These are phyloP conservation scores for Ceratotherium simum DNA, from an alignment of 2,113 vertebrate species.

Conservation along the genomic window DNA sequence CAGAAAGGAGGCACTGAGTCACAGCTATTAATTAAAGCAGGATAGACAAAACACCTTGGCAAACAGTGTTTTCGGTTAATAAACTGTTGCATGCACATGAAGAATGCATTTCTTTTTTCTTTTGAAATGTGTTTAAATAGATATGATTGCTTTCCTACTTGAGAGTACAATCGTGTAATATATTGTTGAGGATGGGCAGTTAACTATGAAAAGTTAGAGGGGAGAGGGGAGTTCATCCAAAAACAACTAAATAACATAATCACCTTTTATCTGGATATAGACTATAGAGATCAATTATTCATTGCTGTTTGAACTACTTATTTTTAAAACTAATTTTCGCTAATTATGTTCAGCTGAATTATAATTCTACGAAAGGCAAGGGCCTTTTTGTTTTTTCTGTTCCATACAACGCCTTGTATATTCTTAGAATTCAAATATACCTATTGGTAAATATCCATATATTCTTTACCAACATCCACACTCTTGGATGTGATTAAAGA, in stretches of 20 bases:
- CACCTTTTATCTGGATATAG: background rate
- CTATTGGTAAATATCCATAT: background rate
- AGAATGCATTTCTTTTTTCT: background rate
- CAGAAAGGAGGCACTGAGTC: background rate
- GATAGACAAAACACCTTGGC: background rate
- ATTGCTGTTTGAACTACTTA: background rate
- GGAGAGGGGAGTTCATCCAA: background rate
- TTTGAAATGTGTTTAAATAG: background rate
- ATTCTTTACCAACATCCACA: background rate
- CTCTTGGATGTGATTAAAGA: background rate
- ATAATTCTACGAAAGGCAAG: background rate
- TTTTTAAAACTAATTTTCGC: background rate
- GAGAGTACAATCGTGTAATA: background rate
- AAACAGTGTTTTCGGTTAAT: background rate
- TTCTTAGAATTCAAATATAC: background rate
- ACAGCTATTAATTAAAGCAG: background rate
- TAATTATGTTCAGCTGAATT: background rate
- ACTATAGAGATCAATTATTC: background rate
- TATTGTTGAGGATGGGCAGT: background rate
- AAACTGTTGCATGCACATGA: background rate
- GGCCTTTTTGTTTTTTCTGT: background rate
- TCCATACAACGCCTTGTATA: background rate
- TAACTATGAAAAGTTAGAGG: background rate
- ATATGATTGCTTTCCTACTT: background rate
- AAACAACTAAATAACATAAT: background rate